Evolutionary conservation across 2,888 invertebrate species (phyloP), one percentile per base, ranked within the genome.

Genomic region (Dugesia japonica): DNA sequence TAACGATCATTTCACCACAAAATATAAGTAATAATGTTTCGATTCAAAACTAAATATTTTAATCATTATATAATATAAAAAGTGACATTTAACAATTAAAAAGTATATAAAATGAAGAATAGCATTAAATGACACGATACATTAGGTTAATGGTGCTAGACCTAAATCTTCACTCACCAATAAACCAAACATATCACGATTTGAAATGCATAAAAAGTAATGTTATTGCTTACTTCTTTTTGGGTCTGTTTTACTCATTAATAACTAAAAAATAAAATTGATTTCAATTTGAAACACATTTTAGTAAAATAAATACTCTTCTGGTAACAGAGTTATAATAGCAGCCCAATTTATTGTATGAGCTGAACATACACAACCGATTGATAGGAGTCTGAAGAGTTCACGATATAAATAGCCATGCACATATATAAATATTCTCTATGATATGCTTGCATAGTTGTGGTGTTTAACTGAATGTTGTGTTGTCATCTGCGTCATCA

Each of bases 121-220:
- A 23, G 56, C 56, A 56, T n/a, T 56, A 4, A 56, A 56, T 56
- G 56, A n/a, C 56, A 56, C 56, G 56, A 56, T 56, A 56, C 56
- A 56, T 56, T 56, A 20, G 56, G 56, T n/a, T 23, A 56, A 23
- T 56, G 56, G 56, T 56, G 56, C n/a, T n/a, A n/a, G 56, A 56
- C 1, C 1, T 23, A 4, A 23, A n/a, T 23, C 7, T 56, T 4
- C 56, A 56, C 20, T 56, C 56, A 56, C 56, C 56, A 56, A 56
- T 56, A 56, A 56, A 56, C 56, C 56, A 56, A 56, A 56, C 56
- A 56, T 56, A 56, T 56, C 56, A 56, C 56, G 56, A 56, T 56
- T 56, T 56, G 56, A n/a, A 56, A n/a, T 56, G 56, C 56, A 56
- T 23, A 13, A 9, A 9, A 56, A 56, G n/a, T n/a, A n/a, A n/a